These are phyloP conservation scores for Neopipo cinnamomea DNA, from an alignment of 2,113 vertebrate genomes.

Conservation along the genomic window DNA sequence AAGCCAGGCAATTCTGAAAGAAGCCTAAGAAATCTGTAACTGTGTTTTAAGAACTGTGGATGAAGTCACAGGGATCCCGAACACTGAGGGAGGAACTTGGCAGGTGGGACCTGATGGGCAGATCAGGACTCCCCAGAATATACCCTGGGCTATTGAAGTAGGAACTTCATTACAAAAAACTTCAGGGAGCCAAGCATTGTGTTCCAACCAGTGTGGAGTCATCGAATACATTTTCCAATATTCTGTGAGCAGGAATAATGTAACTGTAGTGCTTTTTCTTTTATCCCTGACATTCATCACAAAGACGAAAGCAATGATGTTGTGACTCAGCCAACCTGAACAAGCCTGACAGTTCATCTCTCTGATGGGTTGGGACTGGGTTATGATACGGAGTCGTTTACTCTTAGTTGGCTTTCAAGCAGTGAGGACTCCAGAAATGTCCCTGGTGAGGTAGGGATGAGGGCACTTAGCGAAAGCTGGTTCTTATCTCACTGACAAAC, in stretches of 20 bases:
- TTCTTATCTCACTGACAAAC: neutral
- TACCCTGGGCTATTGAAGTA: neutral
- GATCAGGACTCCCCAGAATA: neutral
- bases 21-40: neutral
- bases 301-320: slow-evolving; percentile 29
- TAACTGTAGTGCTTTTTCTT: slow-evolving; percentile 42
- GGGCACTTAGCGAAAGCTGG: neutral
- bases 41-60: neutral
- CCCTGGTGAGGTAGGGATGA: neutral
- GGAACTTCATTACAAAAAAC: neutral
- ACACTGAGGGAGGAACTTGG: neutral
- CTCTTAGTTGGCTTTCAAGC: slow-evolving; percentile 15
- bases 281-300: slow-evolving; percentile 43
- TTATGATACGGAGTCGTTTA: neutral
- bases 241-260: slow-evolving; percentile 40
- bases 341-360: neutral
- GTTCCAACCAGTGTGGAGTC: neutral
- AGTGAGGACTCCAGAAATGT: slow-evolving; percentile 18
- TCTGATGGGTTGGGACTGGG: slow-evolving; percentile 26
- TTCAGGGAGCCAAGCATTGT: neutral
- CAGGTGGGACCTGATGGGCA: neutral
- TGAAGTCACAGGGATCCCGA: neutral
- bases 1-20: neutral
- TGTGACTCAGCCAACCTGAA: slow-evolving; percentile 62
- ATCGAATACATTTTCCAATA: slow-evolving; percentile 44